phyloP scores from a whole-genome alignment of 2,888 invertebrate genomes.

The Lasioglossum zephyrum region DNA sequence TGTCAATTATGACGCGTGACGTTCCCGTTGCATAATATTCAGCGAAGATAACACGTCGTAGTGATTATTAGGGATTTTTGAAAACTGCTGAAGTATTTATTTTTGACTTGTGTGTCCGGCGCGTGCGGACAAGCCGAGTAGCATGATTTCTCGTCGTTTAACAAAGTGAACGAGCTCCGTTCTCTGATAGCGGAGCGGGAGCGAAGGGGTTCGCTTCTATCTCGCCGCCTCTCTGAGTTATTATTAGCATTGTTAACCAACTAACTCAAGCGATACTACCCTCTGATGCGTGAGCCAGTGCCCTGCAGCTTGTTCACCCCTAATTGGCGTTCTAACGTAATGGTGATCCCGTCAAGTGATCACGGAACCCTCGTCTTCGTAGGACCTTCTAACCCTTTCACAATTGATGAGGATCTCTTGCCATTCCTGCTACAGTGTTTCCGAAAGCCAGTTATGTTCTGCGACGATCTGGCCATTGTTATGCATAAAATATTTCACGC shows the following conservation, averaged over 20 bases:
- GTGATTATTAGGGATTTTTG: no score
- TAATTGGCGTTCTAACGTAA: slow-evolving; percentile 78
- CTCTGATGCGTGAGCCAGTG: slow-evolving; percentile 74
- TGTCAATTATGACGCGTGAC: not conserved
- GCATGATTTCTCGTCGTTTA: slow-evolving; percentile 23
- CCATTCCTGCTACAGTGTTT: slow-evolving; percentile 57
- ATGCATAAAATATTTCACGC: slow-evolving; percentile 21
- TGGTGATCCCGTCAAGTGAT: slow-evolving; percentile 76
- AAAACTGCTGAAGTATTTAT: not conserved
- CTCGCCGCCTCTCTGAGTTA: slow-evolving; percentile 73
- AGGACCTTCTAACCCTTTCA: slow-evolving; percentile 69
- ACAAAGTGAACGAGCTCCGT: slow-evolving; percentile 29
- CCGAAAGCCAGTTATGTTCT: slow-evolving; percentile 54
- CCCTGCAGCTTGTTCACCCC: slow-evolving; percentile 72
- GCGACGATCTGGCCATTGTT: slow-evolving; percentile 19
- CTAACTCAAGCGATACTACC: slow-evolving; percentile 76
- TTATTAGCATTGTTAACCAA: slow-evolving; percentile 84
- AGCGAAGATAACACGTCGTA: no score
- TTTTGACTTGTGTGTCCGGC: not conserved
- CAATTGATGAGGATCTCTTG: slow-evolving; percentile 67
- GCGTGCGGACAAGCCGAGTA: not conserved
- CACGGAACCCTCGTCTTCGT: slow-evolving; percentile 67
- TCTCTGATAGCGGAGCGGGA: slow-evolving; percentile 52
- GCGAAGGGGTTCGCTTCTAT: slow-evolving; percentile 67
- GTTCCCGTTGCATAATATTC: not conserved